phyloP scores from a whole-genome alignment of 2,113 vertebrate species.

The Tyrannus savana region DNA sequence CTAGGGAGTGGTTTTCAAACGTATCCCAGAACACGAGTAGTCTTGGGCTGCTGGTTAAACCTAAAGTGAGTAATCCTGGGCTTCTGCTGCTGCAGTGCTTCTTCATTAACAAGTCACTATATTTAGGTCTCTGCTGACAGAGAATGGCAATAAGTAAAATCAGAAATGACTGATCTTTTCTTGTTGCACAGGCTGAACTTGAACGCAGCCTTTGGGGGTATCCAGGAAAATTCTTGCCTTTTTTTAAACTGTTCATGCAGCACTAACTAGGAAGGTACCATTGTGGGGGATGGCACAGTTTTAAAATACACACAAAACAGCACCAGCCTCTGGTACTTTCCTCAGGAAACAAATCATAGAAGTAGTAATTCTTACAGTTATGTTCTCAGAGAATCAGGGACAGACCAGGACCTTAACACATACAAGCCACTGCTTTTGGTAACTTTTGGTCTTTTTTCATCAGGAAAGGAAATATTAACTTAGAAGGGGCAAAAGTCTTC shows the following conservation, averaged over 20 bases:
- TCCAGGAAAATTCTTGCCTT: neutral
- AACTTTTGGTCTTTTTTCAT: neutral
- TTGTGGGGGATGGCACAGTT: neutral
- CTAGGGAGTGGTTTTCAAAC: neutral
- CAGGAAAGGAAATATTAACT: neutral
- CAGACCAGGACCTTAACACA: neutral
- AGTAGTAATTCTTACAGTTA: neutral
- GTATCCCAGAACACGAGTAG: neutral
- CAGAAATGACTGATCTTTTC: neutral
- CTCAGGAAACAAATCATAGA: neutral
- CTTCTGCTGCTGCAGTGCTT: neutral
- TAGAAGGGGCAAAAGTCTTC: neutral
- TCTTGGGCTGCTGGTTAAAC: neutral
- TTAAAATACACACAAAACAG: neutral
- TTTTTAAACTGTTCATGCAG: neutral
- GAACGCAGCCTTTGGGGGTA: neutral
- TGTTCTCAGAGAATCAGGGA: neutral
- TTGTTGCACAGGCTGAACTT: neutral
- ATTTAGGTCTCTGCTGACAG: neutral
- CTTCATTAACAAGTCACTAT: neutral
- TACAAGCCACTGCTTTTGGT: neutral
- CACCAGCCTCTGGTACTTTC: neutral
- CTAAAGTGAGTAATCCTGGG: neutral
- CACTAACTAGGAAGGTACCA: neutral
- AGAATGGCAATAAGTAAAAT: neutral